phyloP scores from a whole-genome alignment of 2,113 vertebrate genomes.

The Scolopax mira region DNA sequence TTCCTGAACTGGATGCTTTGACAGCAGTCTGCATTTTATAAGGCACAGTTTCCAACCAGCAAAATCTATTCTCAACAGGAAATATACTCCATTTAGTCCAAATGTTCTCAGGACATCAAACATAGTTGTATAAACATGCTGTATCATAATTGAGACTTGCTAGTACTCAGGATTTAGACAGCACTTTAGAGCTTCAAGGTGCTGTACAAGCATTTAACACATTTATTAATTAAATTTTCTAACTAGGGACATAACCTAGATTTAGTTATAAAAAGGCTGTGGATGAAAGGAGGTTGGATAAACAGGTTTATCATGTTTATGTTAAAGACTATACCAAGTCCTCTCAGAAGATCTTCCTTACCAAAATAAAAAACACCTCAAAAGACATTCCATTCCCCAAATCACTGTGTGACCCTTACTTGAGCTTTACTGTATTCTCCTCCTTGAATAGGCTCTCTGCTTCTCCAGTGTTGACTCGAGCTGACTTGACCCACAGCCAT shows the following conservation, averaged over 20 bases:
- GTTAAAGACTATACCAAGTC: not conserved
- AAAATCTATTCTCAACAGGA: slow-evolving; percentile 44
- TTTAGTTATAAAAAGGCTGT: not conserved
- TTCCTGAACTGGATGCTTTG: not conserved
- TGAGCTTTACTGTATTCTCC: not conserved
- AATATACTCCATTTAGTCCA: slow-evolving; percentile 8
- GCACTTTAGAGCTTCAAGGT: slow-evolving; percentile 51
- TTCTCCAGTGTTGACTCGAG: not conserved
- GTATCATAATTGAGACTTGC: not conserved
- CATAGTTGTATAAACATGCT: slow-evolving; percentile 4
- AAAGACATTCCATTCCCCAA: not conserved
- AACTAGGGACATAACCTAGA: slow-evolving; percentile 55
- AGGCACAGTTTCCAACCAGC: not conserved
- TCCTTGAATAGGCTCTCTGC: not conserved
- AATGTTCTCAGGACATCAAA: slow-evolving; percentile 28
- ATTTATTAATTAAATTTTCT: slow-evolving; percentile 55
- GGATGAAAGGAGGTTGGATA: not conserved
- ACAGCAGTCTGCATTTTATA: not conserved
- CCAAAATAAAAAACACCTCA: not conserved
- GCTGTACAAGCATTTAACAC: slow-evolving; percentile 53
- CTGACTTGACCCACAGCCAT: not conserved
- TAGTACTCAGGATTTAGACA: slow-evolving; percentile 11
- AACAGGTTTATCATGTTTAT: not conserved
- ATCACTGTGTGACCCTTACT: not conserved
- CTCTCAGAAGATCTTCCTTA: not conserved